A percentile compares a stretch with the other conserved stretches of the same genome.
These are phyloP conservation scores for Latrodectus geometricus DNA, from an alignment of 1,140 invertebrate genomes.

Conservation along the genomic window DNA sequence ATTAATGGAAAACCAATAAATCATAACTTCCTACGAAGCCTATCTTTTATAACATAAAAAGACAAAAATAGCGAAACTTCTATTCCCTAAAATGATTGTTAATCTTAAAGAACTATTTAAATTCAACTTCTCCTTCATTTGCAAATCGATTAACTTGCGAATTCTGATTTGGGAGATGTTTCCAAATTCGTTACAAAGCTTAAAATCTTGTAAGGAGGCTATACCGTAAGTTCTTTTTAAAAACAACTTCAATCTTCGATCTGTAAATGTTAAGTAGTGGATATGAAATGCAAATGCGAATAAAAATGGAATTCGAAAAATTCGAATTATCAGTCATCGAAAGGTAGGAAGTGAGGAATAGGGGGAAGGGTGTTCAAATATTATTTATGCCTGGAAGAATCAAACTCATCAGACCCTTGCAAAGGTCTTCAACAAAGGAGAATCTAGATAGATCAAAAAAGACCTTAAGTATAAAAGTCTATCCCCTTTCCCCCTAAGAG, in stretches of 20 bases:
- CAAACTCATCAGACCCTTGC: not conserved
- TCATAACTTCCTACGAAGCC: not conserved
- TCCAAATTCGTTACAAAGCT: not conserved
- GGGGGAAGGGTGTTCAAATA: not conserved
- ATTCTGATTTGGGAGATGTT: not conserved
- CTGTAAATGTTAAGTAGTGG: not conserved
- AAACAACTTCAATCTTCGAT: not conserved
- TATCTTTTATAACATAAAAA: not conserved
- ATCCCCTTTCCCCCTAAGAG: not conserved
- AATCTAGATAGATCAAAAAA: not conserved
- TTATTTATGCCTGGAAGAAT: not conserved
- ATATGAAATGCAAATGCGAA: not conserved
- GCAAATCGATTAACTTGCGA: not conserved
- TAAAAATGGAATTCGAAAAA: not conserved
- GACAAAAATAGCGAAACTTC: not conserved
- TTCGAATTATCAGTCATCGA: not conserved
- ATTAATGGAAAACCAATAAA: not conserved
- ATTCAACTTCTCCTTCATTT: not conserved
- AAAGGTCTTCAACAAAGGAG: not conserved
- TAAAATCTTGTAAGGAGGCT: not conserved
- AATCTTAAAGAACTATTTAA: not conserved
- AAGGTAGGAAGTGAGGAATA: not conserved
- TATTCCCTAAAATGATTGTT: not conserved
- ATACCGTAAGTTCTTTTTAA: not conserved
- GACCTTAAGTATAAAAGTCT: not conserved